These are phyloP conservation scores for Blera fallax DNA, from an alignment of 2,888 invertebrate species.

Conservation along the genomic window DNA sequence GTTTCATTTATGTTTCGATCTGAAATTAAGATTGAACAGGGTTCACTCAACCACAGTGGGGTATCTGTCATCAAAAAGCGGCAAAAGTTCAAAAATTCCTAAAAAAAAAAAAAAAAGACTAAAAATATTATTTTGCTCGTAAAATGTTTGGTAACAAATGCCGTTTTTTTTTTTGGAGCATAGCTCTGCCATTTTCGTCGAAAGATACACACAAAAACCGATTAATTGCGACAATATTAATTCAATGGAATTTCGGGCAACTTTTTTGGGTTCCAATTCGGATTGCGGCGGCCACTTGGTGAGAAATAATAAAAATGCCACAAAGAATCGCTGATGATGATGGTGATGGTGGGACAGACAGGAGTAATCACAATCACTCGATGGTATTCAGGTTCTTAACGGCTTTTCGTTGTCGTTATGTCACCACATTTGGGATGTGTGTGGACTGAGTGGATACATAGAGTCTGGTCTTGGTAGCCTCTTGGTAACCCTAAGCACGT, in stretches of 20 bases:
- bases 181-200: conserved; percentile 16
- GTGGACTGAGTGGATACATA: conserved; percentile 21
- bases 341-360: background rate
- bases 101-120: too few species aligned
- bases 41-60: conserved; percentile 14
- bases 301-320: conserved; percentile 60
- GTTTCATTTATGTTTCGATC: background rate
- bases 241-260: conserved; percentile 49
- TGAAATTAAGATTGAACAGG: conserved; percentile 25
- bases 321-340: background rate
- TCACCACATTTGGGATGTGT: conserved; percentile 28
- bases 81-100: background rate
- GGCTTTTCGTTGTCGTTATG: conserved; percentile 45
- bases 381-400: conserved; percentile 60
- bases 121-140: too few species aligned
- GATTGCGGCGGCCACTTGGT: conserved; percentile 1
- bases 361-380: conserved; percentile 18
- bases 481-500: conserved; percentile 54
- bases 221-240: conserved; percentile 64
- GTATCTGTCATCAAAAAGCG: conserved; percentile 16
- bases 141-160: background rate
- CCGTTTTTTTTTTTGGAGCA: background rate
- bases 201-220: conserved; percentile 23
- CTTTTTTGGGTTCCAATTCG: background rate
- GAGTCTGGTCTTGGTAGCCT: conserved; percentile 29